Percentiles rank a stretch among this genome's conserved stretches.
Evolutionary conservation across 2,797 vertebrate genomes (phyloP).

Genomic region (Artibeus lituratus): DNA sequence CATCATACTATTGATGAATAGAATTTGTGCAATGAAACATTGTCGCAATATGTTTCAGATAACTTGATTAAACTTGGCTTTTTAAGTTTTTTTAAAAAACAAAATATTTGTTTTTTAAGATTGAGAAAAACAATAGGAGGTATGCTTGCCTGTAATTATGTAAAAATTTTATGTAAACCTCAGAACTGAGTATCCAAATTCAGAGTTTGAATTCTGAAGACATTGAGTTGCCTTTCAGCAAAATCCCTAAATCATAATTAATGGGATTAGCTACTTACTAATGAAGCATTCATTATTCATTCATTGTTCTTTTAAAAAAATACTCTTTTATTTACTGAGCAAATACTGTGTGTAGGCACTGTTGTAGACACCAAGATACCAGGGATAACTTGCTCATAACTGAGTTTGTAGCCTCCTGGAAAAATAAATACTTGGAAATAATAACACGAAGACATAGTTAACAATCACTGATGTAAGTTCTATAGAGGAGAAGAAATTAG

Average conservation of each 20-base stretch:
- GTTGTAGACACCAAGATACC: not conserved
- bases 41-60: not conserved
- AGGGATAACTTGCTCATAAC: not conserved
- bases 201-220: not conserved
- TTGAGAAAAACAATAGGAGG: not conserved
- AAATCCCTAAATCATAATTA: not conserved
- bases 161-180: not conserved
- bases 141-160: not conserved
- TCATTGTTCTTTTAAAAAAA: not conserved
- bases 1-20: not conserved
- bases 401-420: not conserved
- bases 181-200: not conserved
- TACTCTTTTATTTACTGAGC: not conserved
- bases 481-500: not conserved
- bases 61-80: not conserved
- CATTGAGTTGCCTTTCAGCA: not conserved
- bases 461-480: not conserved
- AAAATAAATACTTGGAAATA: not conserved
- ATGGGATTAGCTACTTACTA: not conserved
- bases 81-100: too few species aligned
- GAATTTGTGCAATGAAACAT: not conserved
- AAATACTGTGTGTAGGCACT: not conserved
- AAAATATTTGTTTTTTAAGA: not conserved
- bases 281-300: not conserved
- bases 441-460: not conserved